Conservation (phyloP, 2,888 invertebrate species). For the Hymenopus coronatus region DNA sequence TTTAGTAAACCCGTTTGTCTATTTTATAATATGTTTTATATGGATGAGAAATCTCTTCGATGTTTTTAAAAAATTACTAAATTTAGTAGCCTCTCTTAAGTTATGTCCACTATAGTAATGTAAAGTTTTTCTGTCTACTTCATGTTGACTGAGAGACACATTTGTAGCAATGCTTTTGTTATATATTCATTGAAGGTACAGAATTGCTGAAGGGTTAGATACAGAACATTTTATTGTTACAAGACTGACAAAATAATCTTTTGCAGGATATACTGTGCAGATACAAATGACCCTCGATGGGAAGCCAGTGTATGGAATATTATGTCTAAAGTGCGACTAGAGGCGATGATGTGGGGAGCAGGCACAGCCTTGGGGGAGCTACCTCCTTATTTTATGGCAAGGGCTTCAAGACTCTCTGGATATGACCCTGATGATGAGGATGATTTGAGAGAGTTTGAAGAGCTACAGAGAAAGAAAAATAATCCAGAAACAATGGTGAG, state of each 20-base stretch:
- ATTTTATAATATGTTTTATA: too few species aligned
- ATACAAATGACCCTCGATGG: constrained; percentile 58
- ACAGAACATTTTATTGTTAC: too few species aligned
- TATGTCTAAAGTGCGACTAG: constrained; percentile 86
- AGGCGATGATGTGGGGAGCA: constrained; percentile 97
- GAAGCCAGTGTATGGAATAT: constrained; percentile 85
- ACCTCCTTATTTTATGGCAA: constrained; percentile 99
- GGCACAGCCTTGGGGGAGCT: constrained; percentile 98
- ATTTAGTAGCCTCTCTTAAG: too few species aligned
- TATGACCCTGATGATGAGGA: constrained; percentile 64
- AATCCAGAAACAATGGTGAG: constrained; percentile 40
- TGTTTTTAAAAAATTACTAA: too few species aligned
- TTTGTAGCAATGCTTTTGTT: too few species aligned
- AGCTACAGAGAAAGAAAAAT: constrained; percentile 61
- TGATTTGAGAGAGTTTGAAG: constrained; percentile 72
- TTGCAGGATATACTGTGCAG: constrained; percentile 87
- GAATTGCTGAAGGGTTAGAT: too few species aligned
- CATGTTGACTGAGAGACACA: too few species aligned
- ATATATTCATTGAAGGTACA: too few species aligned
- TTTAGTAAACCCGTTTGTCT: too few species aligned
- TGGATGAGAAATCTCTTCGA: too few species aligned
- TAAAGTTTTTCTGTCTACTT: too few species aligned
- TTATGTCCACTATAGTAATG: too few species aligned
- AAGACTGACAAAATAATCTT: not conserved
- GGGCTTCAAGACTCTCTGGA: constrained; percentile 71